phyloP scores from a whole-genome alignment of 2,888 invertebrate species.

The Meiosimyza platycephala region DNA sequence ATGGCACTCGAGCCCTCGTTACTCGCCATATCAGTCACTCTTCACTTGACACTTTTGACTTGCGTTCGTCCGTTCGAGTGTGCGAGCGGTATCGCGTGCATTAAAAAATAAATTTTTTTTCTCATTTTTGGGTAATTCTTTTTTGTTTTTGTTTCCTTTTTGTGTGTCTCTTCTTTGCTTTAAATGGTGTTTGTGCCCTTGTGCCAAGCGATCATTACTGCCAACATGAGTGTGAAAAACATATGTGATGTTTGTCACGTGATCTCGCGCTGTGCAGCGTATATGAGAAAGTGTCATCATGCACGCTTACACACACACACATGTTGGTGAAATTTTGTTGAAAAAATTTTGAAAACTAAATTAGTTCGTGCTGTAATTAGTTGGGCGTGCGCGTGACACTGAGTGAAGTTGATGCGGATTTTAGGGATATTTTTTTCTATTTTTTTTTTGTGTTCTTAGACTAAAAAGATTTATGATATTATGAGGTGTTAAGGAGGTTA shows the following conservation, averaged over 20 bases:
- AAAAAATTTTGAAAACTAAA: slow-evolving; percentile 34
- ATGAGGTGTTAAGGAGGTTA: too few relatives aligned
- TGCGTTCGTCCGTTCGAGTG: slow-evolving; percentile 33
- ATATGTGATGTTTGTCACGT: slow-evolving; percentile 39
- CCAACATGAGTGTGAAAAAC: slow-evolving; percentile 27
- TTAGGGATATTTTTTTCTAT: too few relatives aligned
- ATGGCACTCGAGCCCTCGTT: slow-evolving; percentile 56
- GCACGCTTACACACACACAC: slow-evolving; percentile 4
- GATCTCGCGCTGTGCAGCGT: slow-evolving; percentile 26
- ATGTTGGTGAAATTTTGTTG: neutral
- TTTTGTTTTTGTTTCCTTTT: neutral
- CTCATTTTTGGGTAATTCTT: neutral
- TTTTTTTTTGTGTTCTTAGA: too few relatives aligned
- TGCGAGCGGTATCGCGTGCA: neutral
- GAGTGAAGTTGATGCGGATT: too few relatives aligned
- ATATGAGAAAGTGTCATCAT: slow-evolving; percentile 34
- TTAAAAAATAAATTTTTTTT: neutral
- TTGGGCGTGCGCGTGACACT: slow-evolving; percentile 12
- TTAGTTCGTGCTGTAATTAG: slow-evolving; percentile 42
- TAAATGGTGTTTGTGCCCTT: neutral
- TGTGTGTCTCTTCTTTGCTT: neutral
- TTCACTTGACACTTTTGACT: slow-evolving; percentile 63
- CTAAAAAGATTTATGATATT: too few relatives aligned
- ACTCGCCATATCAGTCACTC: slow-evolving; percentile 64
- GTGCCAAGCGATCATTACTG: slow-evolving; percentile 12